Conservation (phyloP, 1,140 invertebrate genomes). For the Pentalonia nigronervosa region DNA sequence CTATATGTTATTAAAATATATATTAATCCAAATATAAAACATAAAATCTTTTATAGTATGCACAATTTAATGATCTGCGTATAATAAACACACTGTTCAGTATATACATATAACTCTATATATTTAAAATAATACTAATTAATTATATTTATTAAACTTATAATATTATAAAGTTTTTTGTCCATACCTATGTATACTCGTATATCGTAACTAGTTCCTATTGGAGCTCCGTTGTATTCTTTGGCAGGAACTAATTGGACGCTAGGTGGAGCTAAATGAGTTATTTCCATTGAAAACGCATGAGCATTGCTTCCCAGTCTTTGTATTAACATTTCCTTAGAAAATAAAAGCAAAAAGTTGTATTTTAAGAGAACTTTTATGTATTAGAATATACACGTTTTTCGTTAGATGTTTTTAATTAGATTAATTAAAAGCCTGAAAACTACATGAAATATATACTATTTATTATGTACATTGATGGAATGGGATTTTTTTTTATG, state of each 20-base stretch:
- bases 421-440: not conserved
- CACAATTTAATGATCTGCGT: not conserved
- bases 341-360: not conserved
- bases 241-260: slow-evolving; percentile 89
- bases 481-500: not conserved
- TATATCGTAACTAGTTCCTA: slow-evolving; percentile 87
- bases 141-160: not conserved
- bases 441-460: not conserved
- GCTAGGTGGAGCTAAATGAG: slow-evolving; percentile 82
- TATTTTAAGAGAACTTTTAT: not conserved
- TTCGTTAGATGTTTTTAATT: not conserved
- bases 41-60: not conserved
- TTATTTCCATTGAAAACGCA: slow-evolving; percentile 81
- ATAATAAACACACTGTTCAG: not conserved
- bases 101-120: not conserved
- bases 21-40: not conserved
- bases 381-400: not conserved
- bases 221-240: slow-evolving; percentile 87
- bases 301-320: slow-evolving; percentile 80
- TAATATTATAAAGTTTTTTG: not conserved
- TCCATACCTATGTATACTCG: slow-evolving; percentile 75
- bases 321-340: slow-evolving; percentile 80
- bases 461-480: not conserved
- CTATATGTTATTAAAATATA: not conserved
- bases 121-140: not conserved